These are phyloP conservation scores for Acrobasis suavella DNA, from an alignment of 2,888 invertebrate species.

Conservation along the genomic window DNA sequence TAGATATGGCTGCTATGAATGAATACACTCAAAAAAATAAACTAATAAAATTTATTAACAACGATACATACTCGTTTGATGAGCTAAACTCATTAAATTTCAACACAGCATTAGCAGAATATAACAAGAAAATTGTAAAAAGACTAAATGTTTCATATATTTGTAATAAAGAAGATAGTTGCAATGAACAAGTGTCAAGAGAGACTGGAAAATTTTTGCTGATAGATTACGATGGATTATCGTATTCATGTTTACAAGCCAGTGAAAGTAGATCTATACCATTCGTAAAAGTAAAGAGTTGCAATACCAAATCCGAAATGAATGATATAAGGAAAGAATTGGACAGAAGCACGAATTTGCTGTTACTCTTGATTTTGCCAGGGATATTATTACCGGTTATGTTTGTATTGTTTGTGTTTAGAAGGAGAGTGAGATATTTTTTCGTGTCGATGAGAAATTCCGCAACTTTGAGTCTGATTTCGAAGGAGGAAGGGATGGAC, in stretches of 20 bases:
- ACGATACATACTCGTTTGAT: not conserved
- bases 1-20: constrained; percentile 58
- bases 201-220: constrained; percentile 47
- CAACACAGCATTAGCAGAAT: constrained; percentile 44
- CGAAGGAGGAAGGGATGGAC: constrained; percentile 59
- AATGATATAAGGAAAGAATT: constrained; percentile 37
- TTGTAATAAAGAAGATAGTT: constrained; percentile 32
- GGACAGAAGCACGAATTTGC: constrained; percentile 30
- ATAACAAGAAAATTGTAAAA: constrained; percentile 41
- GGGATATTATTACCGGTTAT: constrained; percentile 42
- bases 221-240: constrained; percentile 45
- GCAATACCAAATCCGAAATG: constrained; percentile 39
- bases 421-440: constrained; percentile 83
- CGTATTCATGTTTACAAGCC: constrained; percentile 50
- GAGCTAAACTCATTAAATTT: not conserved
- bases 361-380: constrained; percentile 50
- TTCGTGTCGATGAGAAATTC: constrained; percentile 82
- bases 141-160: constrained; percentile 37
- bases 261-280: constrained; percentile 39
- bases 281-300: constrained; percentile 43
- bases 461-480: constrained; percentile 77
- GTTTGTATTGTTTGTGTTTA: constrained; percentile 46
- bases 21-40: constrained; percentile 29
- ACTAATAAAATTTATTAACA: not conserved
- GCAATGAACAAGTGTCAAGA: constrained; percentile 32